Base-by-base conservation (phyloP, 2,797 vertebrate species). In the Nannoperca australis region DNA sequence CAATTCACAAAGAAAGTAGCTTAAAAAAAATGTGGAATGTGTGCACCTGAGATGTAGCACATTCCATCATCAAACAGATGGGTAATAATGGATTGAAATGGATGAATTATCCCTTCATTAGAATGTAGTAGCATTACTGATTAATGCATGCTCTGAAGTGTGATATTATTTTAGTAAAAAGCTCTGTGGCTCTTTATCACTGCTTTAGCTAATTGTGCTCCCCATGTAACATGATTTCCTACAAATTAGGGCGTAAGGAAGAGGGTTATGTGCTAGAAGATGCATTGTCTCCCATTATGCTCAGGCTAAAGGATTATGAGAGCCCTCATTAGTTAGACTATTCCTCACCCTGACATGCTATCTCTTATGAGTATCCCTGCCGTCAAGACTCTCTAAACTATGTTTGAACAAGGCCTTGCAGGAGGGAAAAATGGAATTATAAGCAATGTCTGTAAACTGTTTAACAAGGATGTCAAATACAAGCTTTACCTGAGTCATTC, bases 211-310 rank as follows among this genome's bases (percentile, higher is more conserved):
- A 96, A 96, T 95, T 96, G 93, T 90, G 81, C 91, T 92, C 86
- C 87, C 88, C 92, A 93, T 95, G 94, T 95, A 95, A 94, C 93
- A 92, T 92, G 93, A 94, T 94, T 96, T 93, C 90, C 90, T 93
- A 94, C 93, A 96, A 96, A 96, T 94, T 92, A 95, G 92, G 88
- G 92, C 84, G 91, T 93, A 93, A 95, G 88, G 88, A 91, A 93
- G 92, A 91, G 90, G 88, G 92, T 90, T 93, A 90, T 88, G 91
- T 91, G 87, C 82, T 79, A 87, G 85, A 94, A 94, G 93, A 94
- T 93, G 93, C 92, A 95, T 95, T 93, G 93, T 94, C 95, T 94
- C 92, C 94, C 93, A 95, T 95, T 95, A 95, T 91, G 91, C 89
- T 78, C 27, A 80, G 93, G 91, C 90, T 92, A 95, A 92, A 94